Evolutionary conservation across 2,888 invertebrate genomes (phyloP).

Genomic region (Drosophila subsilvestris): DNA sequence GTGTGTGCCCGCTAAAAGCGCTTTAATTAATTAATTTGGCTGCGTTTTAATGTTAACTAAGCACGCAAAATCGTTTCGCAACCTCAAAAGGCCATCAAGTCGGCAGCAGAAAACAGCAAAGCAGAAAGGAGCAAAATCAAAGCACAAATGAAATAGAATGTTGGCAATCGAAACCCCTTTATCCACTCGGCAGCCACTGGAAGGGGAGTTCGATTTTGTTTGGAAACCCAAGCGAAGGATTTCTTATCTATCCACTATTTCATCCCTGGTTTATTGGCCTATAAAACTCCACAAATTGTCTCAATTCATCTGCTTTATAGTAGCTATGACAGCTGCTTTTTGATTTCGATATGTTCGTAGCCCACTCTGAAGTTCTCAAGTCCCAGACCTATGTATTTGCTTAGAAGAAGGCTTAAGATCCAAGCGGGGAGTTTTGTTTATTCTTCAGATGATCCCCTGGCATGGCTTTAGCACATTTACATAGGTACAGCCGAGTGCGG

Average conservation of each 20-base stretch:
- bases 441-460: too few species aligned
- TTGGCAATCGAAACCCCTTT: constrained; percentile 3
- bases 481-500: too few species aligned
- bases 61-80: constrained; percentile 56
- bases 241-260: not conserved
- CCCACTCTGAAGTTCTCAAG: too few species aligned
- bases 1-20: constrained; percentile 57
- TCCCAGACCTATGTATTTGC: too few species aligned
- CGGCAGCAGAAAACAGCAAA: not conserved
- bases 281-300: too few species aligned
- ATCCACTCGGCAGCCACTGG: not conserved
- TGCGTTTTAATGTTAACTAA: constrained; percentile 64
- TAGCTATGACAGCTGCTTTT: too few species aligned
- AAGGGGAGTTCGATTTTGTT: not conserved
- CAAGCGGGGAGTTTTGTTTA: too few species aligned
- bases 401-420: too few species aligned
- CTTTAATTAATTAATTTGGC: constrained; percentile 76
- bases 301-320: too few species aligned
- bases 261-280: not conserved
- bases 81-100: constrained; percentile 11
- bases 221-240: not conserved
- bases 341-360: too few species aligned
- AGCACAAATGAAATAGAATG: constrained; percentile 8
- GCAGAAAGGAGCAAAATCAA: constrained; percentile 21
- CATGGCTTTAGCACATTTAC: too few species aligned